Evolutionary conservation across 2,888 invertebrate genomes (phyloP), one percentile per base, ranked within the genome.

Genomic region (Gandaritis pyraliata): DNA sequence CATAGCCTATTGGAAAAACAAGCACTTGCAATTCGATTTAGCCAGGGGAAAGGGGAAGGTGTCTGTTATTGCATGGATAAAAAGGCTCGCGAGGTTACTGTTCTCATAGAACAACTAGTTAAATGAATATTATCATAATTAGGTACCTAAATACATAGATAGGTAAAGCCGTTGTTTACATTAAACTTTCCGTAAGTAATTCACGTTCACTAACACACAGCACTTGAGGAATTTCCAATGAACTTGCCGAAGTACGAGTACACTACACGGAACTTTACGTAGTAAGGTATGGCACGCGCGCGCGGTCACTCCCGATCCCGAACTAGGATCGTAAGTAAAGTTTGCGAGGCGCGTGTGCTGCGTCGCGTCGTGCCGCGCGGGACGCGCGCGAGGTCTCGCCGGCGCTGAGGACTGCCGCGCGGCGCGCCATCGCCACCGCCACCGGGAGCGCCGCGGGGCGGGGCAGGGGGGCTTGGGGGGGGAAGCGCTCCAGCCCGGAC

Each of bases 281-380:
- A 5, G 23, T 23, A 23, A 4, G 33, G 7, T 41, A 15, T 33
- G 48, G 8, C 38, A 47, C 48, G 43, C 3, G 36, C 13, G 10
- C 7, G 5, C n/a, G 41, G 7, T 16, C 46, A 18, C 30, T 41
- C 13, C 16, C 58, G 59, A 48, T 54, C 46, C 48, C 15, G 16
- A 54, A 53, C n/a, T 53, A 23, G 47, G 50, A 36, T 52, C 58
- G 63, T 59, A 59, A 64, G 63, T 59, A 59, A 64, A 64, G 55
- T 62, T 64, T 64, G 46, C 16, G 15, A n/a, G 16, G 50, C 46
- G 41, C 41, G 43, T 10, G 13, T 15, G 12, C 11, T 8, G 39
- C 39, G 41, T 16, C 47, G 11, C 38, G 49, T 41, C 15, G 2
- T 3, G 11, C 13, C 48, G 47, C 29, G 38, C 58, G 43, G 49